A percentile compares a stretch with the other conserved stretches of the same genome.
These are phyloP conservation scores for Stegodyphus mimosarum DNA, from an alignment of 1,140 invertebrate genomes.

Conservation along the genomic window DNA sequence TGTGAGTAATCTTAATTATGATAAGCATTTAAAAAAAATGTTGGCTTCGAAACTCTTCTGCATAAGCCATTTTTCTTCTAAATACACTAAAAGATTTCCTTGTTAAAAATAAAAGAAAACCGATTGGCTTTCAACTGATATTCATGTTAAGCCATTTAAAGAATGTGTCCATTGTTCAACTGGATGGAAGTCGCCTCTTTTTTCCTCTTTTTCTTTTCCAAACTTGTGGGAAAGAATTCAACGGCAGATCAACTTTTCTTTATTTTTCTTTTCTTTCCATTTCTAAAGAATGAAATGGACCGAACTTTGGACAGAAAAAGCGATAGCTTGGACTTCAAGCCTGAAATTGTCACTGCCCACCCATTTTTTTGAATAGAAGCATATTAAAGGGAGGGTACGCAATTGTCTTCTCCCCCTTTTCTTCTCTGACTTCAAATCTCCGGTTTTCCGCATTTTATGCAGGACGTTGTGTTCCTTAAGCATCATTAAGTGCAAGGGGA, in stretches of 20 bases:
- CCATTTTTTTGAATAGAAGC: constrained; percentile 55
- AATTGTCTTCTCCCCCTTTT: background rate
- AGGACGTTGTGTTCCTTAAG: constrained; percentile 26
- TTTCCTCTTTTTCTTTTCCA: constrained; percentile 37
- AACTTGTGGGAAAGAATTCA: constrained; percentile 30
- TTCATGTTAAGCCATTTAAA: constrained; percentile 46
- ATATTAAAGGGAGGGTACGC: constrained; percentile 37
- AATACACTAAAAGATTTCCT: background rate
- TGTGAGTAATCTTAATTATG: too few relatives aligned
- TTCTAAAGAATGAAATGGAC: constrained; percentile 50
- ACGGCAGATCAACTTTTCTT: constrained; percentile 20
- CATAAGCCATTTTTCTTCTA: background rate
- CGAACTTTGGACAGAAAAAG: constrained; percentile 9
- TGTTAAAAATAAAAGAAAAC: background rate
- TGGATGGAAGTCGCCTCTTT: constrained; percentile 31
- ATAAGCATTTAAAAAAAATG: too few relatives aligned
- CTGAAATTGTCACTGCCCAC: constrained; percentile 56
- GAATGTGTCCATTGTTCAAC: constrained; percentile 57
- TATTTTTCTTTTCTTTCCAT: constrained; percentile 21
- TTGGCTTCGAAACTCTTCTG: too few relatives aligned
- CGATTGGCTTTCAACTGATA: constrained; percentile 25
- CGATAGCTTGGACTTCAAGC: constrained; percentile 55
- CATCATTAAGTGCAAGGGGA: constrained; percentile 18
- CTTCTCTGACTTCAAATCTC: constrained; percentile 3
- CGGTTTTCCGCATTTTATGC: background rate